Conservation (phyloP, 2,113 vertebrate species). For the Calyptommatus sinebrachiatus region DNA sequence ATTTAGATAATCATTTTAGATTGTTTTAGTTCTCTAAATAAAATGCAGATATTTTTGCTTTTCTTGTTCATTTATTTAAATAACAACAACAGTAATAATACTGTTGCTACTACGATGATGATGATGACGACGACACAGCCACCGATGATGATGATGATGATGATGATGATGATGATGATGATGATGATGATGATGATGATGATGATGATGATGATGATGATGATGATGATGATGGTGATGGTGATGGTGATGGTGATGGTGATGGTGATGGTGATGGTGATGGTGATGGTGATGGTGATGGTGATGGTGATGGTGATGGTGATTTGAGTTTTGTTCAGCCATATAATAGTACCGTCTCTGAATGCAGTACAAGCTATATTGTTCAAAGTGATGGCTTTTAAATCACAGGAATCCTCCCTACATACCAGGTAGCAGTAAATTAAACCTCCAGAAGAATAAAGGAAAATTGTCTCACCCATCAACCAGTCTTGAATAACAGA, state of each 20-base stretch:
- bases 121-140: no score
- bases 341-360: slow-evolving; percentile 27
- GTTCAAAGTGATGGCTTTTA: slow-evolving; percentile 45
- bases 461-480: slow-evolving; percentile 30
- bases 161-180: no score
- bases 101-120: no score
- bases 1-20: slow-evolving; percentile 58
- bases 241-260: no score
- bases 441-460: slow-evolving; percentile 38
- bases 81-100: no score
- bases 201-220: no score
- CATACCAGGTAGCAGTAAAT: slow-evolving; percentile 50
- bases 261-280: no score
- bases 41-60: slow-evolving; percentile 2
- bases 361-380: slow-evolving; percentile 37
- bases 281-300: no score
- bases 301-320: no score
- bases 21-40: slow-evolving; percentile 52
- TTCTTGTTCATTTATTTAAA: slow-evolving; percentile 48
- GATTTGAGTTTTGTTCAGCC: slow-evolving; percentile 31
- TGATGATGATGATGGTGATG: no score
- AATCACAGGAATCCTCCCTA: slow-evolving; percentile 53
- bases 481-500: slow-evolving; percentile 23
- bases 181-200: no score
- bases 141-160: no score